A percentile compares a stretch with the other conserved stretches of the same genome.
These are phyloP conservation scores for Acomys russatus DNA, from an alignment of 2,797 vertebrate species.

Conservation along the genomic window DNA sequence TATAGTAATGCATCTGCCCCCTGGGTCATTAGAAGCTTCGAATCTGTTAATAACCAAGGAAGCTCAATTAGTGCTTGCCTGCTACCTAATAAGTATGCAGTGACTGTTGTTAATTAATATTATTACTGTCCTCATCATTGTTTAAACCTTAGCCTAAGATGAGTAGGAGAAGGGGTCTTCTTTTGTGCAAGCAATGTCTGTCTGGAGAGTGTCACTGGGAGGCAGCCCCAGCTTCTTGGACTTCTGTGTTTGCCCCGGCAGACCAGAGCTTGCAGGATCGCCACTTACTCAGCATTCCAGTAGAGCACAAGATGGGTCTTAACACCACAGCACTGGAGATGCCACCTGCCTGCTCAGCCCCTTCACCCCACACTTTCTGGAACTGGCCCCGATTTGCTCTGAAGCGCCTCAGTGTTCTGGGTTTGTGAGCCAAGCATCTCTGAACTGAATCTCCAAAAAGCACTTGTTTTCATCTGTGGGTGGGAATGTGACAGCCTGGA, in stretches of 20 bases:
- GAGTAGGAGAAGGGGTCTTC: background rate
- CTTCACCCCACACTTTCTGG: background rate
- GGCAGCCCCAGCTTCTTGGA: slow-evolving; percentile 81
- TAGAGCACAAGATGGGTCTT: slow-evolving; percentile 62
- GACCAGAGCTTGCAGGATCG: slow-evolving; percentile 75
- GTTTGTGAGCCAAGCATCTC: background rate
- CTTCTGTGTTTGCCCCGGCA: slow-evolving; percentile 75
- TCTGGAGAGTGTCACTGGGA: slow-evolving; percentile 82
- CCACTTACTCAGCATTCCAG: slow-evolving; percentile 79
- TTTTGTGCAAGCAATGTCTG: slow-evolving; percentile 49
- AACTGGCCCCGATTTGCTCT: background rate
- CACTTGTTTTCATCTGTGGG: background rate
- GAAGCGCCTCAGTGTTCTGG: slow-evolving; percentile 36
- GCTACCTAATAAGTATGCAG: background rate
- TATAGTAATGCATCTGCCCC: background rate
- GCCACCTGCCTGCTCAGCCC: slow-evolving; percentile 41
- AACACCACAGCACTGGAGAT: slow-evolving; percentile 61
- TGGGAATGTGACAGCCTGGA: background rate
- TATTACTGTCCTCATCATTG: background rate
- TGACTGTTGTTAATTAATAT: background rate
- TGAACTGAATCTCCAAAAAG: slow-evolving; percentile 6
- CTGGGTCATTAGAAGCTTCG: background rate
- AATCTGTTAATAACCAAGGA: background rate
- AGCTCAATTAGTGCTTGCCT: background rate
- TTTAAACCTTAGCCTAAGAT: slow-evolving; percentile 7